Evolutionary conservation across 1,140 invertebrate genomes (phyloP), one percentile per base, ranked within the genome.

Genomic region (Caerostris extrusa): DNA sequence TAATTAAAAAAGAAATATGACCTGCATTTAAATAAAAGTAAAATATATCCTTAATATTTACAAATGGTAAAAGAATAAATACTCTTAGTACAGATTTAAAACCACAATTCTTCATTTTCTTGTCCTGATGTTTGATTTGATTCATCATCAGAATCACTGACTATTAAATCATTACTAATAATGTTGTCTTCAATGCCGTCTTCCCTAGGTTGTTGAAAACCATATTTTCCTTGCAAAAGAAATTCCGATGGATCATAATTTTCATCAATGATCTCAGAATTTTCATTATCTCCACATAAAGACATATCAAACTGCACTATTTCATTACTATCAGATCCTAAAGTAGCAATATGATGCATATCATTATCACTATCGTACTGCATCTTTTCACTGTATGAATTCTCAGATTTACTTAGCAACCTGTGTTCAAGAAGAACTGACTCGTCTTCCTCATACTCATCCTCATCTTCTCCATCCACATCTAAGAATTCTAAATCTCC

Each of bases 201-300:
- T 60, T 91, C 91, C 56, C 94, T 91, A n/a, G 90, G 58, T 89
- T 85, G 95, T 7, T 96, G 96, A 77, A 97, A 95, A 17, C 83
- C 91, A 89, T 94, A 95, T 14, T 92, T 95, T 10, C 96, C 96
- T 67, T 97, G 96, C 94, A 98, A 97, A 12, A 98, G 95, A 95
- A 98, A 98, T 95, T 98, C 98, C 3, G 98, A 98, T 12, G 98
- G 98, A 96, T 98, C 98, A 96, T 98, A 98, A 95, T 98, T 98
- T 8, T 97, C 97, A 96, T 98, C 98, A 8, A 98, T 97, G 96
- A 98, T 97, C 92, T 97, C 97, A 95, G 98, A 97, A 94, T 98
- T 98, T 97, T 95, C 93, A 55, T 94, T 90, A 7, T 67, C 93
- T 14, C 53, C 83, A 77, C 67, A 82, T 53, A 93, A n/a, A 7